These are phyloP conservation scores for Progne subis DNA, from an alignment of 2,113 vertebrate species.

Conservation along the genomic window DNA sequence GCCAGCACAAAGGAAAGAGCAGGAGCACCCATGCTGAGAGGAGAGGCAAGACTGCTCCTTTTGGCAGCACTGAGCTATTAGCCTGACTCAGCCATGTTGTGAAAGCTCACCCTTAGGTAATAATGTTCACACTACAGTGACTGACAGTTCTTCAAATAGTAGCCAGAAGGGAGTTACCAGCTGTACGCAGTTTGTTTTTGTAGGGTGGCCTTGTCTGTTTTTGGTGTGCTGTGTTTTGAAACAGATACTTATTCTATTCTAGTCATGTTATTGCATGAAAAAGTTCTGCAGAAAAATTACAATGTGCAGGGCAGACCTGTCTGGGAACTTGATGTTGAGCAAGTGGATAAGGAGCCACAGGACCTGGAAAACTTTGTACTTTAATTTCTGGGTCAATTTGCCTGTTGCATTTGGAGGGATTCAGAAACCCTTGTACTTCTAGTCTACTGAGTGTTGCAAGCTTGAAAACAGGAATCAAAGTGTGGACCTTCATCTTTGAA, in stretches of 20 bases:
- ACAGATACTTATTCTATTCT: constrained; percentile 7
- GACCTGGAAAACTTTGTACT: background rate
- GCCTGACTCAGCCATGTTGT: constrained; percentile 13
- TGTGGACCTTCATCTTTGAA: background rate
- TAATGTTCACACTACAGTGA: background rate
- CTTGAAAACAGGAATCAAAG: background rate
- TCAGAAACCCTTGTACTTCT: background rate
- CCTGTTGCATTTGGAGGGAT: background rate
- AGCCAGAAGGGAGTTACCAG: constrained; percentile 53
- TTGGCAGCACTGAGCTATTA: background rate
- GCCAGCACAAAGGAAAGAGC: background rate
- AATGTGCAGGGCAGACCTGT: background rate
- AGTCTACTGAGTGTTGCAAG: background rate
- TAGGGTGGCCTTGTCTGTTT: constrained; percentile 18
- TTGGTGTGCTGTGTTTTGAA: background rate
- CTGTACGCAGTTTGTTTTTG: background rate
- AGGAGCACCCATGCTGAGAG: background rate
- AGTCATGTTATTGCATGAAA: constrained; percentile 15
- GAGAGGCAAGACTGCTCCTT: background rate
- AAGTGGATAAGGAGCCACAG: background rate
- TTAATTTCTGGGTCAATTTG: background rate
- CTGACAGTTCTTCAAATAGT: constrained; percentile 23
- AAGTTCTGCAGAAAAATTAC: background rate
- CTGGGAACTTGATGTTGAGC: background rate
- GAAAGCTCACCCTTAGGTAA: constrained; percentile 60